Conservation (phyloP, 2,888 invertebrate species). For the Ethmia dodecea region DNA sequence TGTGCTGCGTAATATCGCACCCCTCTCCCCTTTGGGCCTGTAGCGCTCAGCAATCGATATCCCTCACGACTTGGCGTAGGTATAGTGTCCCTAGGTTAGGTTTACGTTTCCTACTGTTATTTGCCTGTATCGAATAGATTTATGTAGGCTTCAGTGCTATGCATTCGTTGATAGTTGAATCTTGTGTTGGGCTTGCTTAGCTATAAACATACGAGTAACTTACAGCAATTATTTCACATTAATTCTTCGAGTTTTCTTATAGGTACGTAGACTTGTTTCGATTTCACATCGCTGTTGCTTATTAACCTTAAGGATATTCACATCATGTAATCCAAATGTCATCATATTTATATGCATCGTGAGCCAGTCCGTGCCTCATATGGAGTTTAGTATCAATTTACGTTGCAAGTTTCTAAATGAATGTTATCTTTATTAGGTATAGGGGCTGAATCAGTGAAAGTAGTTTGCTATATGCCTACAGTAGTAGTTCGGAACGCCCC, state of each 20-base stretch:
- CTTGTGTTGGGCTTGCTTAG: slow-evolving; percentile 51
- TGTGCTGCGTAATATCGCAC: slow-evolving; percentile 37
- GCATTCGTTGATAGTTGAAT: too few relatives aligned
- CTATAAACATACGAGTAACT: slow-evolving; percentile 4
- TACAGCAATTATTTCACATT: too few relatives aligned
- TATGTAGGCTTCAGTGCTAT: too few relatives aligned
- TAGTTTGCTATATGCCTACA: slow-evolving; percentile 41
- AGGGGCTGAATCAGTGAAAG: slow-evolving; percentile 50
- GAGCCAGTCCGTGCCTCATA: slow-evolving; percentile 9
- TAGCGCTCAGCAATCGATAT: slow-evolving; percentile 32
- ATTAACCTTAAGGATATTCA: not conserved
- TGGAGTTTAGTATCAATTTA: slow-evolving; percentile 4
- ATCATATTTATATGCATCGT: not conserved
- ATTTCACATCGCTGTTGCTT: not conserved
- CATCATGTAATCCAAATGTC: not conserved
- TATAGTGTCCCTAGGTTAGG: too few relatives aligned
- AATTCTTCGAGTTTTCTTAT: too few relatives aligned
- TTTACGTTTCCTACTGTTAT: too few relatives aligned
- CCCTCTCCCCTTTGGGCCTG: slow-evolving; percentile 26
- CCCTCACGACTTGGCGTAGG: too few relatives aligned
- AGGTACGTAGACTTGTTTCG: too few relatives aligned
- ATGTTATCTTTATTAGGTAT: slow-evolving; percentile 21
- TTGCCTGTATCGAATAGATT: too few relatives aligned
- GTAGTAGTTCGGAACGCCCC: slow-evolving; percentile 39
- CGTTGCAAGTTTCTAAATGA: slow-evolving; percentile 10